Base-by-base conservation (phyloP, 2,113 vertebrate species). In the Macrotis lagotis region DNA sequence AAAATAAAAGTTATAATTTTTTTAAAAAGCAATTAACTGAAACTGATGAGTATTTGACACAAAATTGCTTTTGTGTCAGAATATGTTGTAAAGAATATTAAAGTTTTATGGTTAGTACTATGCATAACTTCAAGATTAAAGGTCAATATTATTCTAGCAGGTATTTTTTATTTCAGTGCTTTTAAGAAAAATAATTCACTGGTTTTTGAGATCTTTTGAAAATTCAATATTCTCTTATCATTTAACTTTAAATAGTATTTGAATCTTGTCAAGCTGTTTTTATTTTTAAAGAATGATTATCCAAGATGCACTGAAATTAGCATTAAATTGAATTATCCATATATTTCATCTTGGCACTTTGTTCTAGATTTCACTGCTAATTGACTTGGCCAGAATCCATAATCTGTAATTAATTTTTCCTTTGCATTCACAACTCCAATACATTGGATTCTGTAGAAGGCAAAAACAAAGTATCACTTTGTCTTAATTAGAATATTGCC, bases 351-450 rank as follows among this genome's bases (percentile, higher is more conserved):
- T 28, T 94, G 48, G 8, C 44, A 50, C 9, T 89, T 88, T 95
- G 90, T 53, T 53, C 47, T 92, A 52, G 92, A 94, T 92, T 96
- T 93, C 8, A 49, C 19, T 95, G 51, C 22, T 91, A 49, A 93
- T 59, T 96, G 94, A 66, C 22, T 93, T 95, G 25, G 0, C 22
- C 51, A 49, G 92, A 88, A 93, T 90, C 66, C 50, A 93, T 66
- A 96, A 92, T 94, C 7, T 53, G 48, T 53, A 51, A 93, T 94
- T 92, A 50, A 37, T 95, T 92, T 91, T 94, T 52, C 48, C 88
- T 95, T 92, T 7, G 90, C 37, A 91, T 94, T 96, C 26, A 9
- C 83, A 97, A 50, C 74, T 95, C 92, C 95, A 91, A 93, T 95
- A 92, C 94, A 91, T 74, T 95, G 48, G 24, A 48, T 95, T 47